phyloP scores from a whole-genome alignment of 2,888 invertebrate genomes.

The Eupelmus urozonus region DNA sequence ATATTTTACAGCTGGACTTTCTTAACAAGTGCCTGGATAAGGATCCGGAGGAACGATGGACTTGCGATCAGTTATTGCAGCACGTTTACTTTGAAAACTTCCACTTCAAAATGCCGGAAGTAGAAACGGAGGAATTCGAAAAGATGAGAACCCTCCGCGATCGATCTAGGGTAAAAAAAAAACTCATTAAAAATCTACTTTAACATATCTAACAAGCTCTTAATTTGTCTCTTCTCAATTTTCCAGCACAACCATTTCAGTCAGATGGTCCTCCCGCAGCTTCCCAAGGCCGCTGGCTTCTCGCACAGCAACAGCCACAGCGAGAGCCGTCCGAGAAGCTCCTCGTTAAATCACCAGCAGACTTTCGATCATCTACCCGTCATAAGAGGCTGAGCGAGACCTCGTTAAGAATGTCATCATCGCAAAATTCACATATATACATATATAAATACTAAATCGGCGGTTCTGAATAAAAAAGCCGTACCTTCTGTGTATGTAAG shows the following conservation, averaged over 20 bases:
- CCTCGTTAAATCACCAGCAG: constrained; percentile 76
- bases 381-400: constrained; percentile 80
- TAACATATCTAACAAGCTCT: not conserved
- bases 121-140: constrained; percentile 82
- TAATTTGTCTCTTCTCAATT: not conserved
- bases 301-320: constrained; percentile 77
- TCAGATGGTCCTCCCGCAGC: constrained; percentile 84
- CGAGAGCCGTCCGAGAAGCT: constrained; percentile 72
- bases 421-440: not conserved
- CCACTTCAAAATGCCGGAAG: constrained; percentile 87
- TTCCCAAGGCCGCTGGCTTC: constrained; percentile 80
- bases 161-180: constrained; percentile 80
- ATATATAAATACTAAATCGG: no score
- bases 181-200: no score
- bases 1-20: constrained; percentile 69
- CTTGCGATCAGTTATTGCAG: constrained; percentile 92
- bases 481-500: no score
- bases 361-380: constrained; percentile 86
- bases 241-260: constrained; percentile 74
- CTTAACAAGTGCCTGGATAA: constrained; percentile 95
- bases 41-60: constrained; percentile 94
- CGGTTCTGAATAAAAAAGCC: no score
- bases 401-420: not conserved
- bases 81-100: constrained; percentile 96
- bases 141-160: constrained; percentile 80